phyloP scores from a whole-genome alignment of 1,140 invertebrate genomes.

The Maniola jurtina region DNA sequence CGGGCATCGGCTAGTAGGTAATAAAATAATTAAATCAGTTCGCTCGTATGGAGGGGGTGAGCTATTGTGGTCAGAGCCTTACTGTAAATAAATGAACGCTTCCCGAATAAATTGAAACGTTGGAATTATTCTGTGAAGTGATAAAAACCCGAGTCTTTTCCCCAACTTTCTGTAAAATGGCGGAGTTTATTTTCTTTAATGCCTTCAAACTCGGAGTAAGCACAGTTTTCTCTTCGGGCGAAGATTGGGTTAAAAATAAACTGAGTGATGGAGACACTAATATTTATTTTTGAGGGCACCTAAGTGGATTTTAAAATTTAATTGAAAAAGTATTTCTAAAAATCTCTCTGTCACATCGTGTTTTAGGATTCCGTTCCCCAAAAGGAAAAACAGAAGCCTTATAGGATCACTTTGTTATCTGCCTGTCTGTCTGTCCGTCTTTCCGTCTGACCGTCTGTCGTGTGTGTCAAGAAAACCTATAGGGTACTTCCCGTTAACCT shows the following conservation, averaged over 20 bases:
- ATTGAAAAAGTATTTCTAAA: too few species aligned
- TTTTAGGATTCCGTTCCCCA: too few species aligned
- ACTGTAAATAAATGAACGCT: slow-evolving; percentile 1
- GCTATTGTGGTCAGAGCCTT: not conserved
- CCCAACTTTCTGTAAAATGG: not conserved
- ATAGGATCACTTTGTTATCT: too few species aligned
- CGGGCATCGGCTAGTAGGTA: too few species aligned
- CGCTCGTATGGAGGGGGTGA: not conserved
- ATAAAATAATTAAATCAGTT: too few species aligned
- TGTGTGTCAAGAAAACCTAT: too few species aligned
- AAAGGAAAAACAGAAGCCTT: too few species aligned
- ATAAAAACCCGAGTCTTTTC: not conserved
- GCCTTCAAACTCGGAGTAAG: not conserved
- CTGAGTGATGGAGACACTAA: not conserved
- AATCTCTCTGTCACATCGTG: too few species aligned
- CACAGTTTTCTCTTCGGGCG: not conserved
- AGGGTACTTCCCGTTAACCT: too few species aligned
- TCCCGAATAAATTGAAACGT: slow-evolving; percentile 8
- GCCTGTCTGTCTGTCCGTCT: too few species aligned
- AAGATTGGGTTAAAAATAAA: not conserved
- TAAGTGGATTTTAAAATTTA: not conserved
- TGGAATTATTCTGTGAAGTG: slow-evolving; percentile 6
- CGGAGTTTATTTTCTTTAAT: slow-evolving; percentile 1
- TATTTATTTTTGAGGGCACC: not conserved
- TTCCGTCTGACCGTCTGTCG: too few species aligned